These are phyloP conservation scores for Jacana jacana DNA, from an alignment of 2,113 vertebrate genomes.

Conservation along the genomic window DNA sequence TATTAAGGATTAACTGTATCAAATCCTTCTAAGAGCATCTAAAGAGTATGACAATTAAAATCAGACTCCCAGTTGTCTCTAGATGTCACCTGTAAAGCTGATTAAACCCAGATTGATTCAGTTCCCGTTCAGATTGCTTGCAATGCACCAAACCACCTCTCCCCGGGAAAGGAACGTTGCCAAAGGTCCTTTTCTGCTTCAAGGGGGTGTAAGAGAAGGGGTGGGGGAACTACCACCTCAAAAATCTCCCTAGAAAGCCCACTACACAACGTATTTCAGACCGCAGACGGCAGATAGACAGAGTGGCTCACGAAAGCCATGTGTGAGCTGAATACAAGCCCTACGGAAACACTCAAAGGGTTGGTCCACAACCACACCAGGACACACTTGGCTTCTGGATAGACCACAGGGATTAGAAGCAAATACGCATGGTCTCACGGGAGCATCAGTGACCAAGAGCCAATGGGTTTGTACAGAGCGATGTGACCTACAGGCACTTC, in stretches of 20 bases:
- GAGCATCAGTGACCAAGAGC: not conserved
- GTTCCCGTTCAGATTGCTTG: not conserved
- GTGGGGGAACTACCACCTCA: not conserved
- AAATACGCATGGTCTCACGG: accelerated
- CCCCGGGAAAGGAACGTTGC: not conserved
- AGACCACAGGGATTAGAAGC: not conserved
- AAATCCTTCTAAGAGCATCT: constrained; percentile 32
- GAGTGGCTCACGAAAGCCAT: not conserved
- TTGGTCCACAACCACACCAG: not conserved
- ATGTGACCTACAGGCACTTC: accelerated
- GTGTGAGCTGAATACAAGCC: not conserved
- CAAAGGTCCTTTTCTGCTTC: not conserved
- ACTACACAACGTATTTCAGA: not conserved
- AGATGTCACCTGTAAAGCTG: not conserved
- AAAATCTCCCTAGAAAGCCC: not conserved
- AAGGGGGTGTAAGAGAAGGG: not conserved
- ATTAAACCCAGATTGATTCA: not conserved
- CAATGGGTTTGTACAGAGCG: not conserved
- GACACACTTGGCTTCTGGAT: not conserved
- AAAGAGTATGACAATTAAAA: constrained; percentile 43
- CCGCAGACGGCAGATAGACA: not conserved
- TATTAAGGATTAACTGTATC: not conserved
- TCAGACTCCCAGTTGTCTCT: not conserved
- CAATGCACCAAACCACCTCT: not conserved
- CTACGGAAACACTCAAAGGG: not conserved